Conservation (phyloP, 2,888 invertebrate genomes). For the Pocota personata region DNA sequence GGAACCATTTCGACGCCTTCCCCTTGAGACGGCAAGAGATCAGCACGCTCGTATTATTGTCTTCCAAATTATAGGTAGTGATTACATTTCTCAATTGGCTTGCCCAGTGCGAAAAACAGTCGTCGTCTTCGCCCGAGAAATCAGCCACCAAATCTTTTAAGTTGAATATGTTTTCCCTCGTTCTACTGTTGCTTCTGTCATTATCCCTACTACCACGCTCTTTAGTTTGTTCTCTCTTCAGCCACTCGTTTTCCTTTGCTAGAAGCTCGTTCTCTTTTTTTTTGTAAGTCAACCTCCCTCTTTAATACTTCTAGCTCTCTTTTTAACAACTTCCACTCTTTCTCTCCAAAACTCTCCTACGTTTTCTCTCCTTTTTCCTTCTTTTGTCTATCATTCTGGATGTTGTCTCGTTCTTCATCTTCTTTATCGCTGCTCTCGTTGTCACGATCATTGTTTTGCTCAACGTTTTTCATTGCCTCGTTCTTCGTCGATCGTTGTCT, state of each 20-base stretch:
- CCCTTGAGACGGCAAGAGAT: no score
- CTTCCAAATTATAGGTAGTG: slow-evolving; percentile 26
- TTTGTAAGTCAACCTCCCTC: background rate
- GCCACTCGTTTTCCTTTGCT: background rate
- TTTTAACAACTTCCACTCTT: background rate
- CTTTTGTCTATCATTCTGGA: background rate
- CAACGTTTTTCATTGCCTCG: no score
- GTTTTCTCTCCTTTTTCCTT: background rate
- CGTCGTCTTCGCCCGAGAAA: no score
- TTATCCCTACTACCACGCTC: background rate
- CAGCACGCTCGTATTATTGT: slow-evolving; percentile 27
- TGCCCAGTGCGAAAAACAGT: slow-evolving; percentile 3
- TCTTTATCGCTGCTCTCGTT: background rate
- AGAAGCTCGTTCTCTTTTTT: background rate
- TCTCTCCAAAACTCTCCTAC: background rate
- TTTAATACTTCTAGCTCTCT: background rate
- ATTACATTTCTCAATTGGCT: slow-evolving; percentile 6
- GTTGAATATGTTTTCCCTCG: no score
- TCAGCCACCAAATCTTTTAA: no score
- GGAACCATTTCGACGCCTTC: no score
- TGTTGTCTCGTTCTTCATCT: background rate
- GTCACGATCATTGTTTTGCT: background rate
- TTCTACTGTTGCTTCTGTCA: background rate
- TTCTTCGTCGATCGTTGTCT: background rate
- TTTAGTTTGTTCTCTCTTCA: background rate